A percentile compares a stretch with the other conserved stretches of the same genome.
Conservation (phyloP, 64 coral and sea anemone species). For the Porites australiensis region DNA sequence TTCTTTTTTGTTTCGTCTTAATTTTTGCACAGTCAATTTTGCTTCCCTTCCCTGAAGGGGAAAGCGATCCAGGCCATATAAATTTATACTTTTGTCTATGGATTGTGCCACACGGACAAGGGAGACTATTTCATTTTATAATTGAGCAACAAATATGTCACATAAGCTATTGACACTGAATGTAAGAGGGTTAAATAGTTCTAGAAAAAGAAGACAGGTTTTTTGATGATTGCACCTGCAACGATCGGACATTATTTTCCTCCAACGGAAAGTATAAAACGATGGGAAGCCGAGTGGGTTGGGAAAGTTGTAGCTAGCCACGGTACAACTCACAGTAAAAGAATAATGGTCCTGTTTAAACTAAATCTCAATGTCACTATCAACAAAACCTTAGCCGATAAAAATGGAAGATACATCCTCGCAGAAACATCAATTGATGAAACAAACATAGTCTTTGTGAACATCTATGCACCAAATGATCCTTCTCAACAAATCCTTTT, state of each 20-base stretch:
- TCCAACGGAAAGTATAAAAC: conserved; percentile 2
- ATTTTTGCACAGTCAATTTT: neutral
- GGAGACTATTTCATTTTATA: neutral
- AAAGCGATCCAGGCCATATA: neutral
- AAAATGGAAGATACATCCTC: too few relatives aligned
- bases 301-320: conserved; percentile 1
- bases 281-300: conserved; percentile 22
- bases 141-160: neutral
- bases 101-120: neutral
- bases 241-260: conserved; percentile 10
- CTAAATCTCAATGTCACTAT: too few relatives aligned
- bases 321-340: neutral
- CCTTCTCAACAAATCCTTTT: too few relatives aligned
- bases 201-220: conserved; percentile 4
- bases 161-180: conserved; percentile 1
- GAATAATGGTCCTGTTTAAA: too few relatives aligned
- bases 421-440: too few relatives aligned
- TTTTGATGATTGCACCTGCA: conserved; percentile 34
- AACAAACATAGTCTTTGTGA: too few relatives aligned
- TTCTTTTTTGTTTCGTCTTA: neutral
- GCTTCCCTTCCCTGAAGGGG: neutral
- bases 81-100: neutral
- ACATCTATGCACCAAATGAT: too few relatives aligned
- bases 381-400: too few relatives aligned
- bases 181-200: conserved; percentile 21